These are phyloP conservation scores for Papilio elwesi DNA, from an alignment of 2,888 invertebrate genomes.

Conservation along the genomic window DNA sequence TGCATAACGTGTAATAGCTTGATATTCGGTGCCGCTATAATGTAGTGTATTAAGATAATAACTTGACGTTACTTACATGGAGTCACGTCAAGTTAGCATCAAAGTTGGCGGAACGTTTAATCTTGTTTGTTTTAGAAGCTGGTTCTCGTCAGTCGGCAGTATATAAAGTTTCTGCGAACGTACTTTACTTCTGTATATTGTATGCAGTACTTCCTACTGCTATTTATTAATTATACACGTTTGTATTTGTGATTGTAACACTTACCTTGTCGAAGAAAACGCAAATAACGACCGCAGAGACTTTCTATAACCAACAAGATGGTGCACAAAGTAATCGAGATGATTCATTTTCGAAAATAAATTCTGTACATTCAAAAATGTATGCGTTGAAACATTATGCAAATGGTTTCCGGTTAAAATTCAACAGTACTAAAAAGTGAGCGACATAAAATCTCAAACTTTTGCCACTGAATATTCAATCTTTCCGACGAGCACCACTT, in stretches of 20 bases:
- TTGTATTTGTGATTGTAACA: too few relatives aligned
- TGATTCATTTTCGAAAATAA: background rate
- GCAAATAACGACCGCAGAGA: too few relatives aligned
- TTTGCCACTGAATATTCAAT: constrained; percentile 16
- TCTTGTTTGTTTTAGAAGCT: background rate
- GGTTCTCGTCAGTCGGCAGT: background rate
- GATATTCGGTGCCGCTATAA: background rate
- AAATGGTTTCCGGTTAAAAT: constrained; percentile 15
- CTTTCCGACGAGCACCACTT: constrained; percentile 21
- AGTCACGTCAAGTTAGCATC: background rate
- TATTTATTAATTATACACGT: too few relatives aligned
- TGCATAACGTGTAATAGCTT: too few relatives aligned
- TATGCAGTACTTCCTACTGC: too few relatives aligned
- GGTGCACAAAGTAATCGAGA: too few relatives aligned
- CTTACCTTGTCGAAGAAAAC: too few relatives aligned
- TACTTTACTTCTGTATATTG: too few relatives aligned
- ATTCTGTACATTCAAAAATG: background rate
- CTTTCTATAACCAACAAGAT: background rate
- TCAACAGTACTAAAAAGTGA: constrained; percentile 21
- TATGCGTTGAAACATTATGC: constrained; percentile 11
- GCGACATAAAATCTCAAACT: constrained; percentile 17
- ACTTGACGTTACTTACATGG: too few relatives aligned
- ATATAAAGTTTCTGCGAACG: too few relatives aligned
- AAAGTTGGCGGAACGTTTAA: background rate
- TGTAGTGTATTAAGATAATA: background rate